Percentiles rank a stretch among this genome's conserved stretches.
Evolutionary conservation across 2,113 vertebrate genomes (phyloP).

Genomic region (Myiagra hebetior): DNA sequence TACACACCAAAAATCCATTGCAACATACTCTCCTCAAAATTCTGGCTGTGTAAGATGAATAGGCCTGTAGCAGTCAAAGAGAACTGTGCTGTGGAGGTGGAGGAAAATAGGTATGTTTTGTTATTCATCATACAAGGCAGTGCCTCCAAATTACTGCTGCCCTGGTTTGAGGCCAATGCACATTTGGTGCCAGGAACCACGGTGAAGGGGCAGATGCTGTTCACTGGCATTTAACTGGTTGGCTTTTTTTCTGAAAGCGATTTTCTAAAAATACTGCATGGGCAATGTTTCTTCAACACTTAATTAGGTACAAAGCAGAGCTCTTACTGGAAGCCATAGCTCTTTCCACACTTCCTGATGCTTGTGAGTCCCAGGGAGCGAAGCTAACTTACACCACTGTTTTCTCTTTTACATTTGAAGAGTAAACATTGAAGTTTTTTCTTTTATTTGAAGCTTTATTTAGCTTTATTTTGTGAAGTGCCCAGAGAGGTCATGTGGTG

Average conservation of each 20-base stretch:
- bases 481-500: not conserved
- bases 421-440: not conserved
- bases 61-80: not conserved
- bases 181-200: accelerated
- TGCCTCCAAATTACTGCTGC: not conserved
- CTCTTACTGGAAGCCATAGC: not conserved
- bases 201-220: not conserved
- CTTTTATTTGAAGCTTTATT: not conserved
- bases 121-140: not conserved
- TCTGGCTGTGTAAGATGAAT: not conserved
- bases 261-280: not conserved
- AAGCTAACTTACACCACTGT: not conserved
- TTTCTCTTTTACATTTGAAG: not conserved
- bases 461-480: not conserved
- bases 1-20: not conserved
- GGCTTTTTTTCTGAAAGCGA: not conserved
- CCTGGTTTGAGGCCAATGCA: not conserved
- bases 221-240: not conserved
- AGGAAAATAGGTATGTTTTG: not conserved
- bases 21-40: not conserved
- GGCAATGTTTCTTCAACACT: not conserved
- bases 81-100: not conserved
- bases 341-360: not conserved
- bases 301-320: not conserved
- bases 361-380: not conserved